phyloP scores from a whole-genome alignment of 1,140 invertebrate species.

The Varroa destructor region DNA sequence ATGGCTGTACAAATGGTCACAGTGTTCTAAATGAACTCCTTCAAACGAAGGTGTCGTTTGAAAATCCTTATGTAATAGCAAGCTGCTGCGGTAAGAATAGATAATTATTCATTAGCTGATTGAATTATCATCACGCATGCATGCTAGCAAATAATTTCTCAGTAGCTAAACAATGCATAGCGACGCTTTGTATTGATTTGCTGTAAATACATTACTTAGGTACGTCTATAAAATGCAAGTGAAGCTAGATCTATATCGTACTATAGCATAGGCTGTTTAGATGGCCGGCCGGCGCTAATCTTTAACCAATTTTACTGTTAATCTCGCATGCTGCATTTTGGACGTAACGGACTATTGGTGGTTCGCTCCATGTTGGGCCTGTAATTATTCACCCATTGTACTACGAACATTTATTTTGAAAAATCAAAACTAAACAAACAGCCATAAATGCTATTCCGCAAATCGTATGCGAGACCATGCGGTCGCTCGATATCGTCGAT shows the following conservation, averaged over 20 bases:
- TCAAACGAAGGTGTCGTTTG: background rate
- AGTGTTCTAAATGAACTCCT: background rate
- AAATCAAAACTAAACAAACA: conserved; percentile 34
- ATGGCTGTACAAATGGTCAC: background rate
- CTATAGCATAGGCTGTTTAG: background rate
- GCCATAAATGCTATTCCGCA: conserved; percentile 84
- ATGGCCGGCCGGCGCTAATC: background rate
- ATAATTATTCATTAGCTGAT: no score
- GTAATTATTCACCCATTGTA: conserved; percentile 32
- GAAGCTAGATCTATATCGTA: no score
- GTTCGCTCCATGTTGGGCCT: background rate
- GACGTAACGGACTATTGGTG: background rate
- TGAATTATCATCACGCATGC: no score
- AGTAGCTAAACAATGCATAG: no score
- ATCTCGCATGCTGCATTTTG: conserved; percentile 12
- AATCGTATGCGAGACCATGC: conserved; percentile 89
- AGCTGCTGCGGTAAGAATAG: no score
- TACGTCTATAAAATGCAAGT: no score
- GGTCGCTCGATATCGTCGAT: conserved; percentile 80
- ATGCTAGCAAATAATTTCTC: no score
- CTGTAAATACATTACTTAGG: no score
- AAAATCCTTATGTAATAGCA: background rate
- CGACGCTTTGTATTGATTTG: no score
- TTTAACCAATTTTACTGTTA: conserved; percentile 27
- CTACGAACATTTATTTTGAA: background rate